phyloP scores from a whole-genome alignment of 2,113 vertebrate species.

The Misgurnus anguillicaudatus region DNA sequence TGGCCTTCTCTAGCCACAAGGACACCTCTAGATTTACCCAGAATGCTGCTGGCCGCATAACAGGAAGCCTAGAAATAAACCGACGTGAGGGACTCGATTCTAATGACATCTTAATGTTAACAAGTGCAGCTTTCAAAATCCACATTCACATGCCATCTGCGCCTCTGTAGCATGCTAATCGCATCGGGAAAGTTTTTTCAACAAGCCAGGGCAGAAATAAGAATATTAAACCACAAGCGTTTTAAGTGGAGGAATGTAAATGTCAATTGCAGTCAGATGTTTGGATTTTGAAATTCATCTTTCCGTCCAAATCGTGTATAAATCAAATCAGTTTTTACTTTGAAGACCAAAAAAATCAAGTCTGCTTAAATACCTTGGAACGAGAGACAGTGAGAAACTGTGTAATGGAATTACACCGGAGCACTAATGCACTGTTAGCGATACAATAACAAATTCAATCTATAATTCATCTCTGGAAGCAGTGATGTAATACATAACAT shows the following conservation, averaged over 20 bases:
- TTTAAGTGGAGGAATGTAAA: background rate
- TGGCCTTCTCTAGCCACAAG: conserved; percentile 27
- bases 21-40: conserved; percentile 37
- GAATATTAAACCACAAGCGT: background rate
- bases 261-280: background rate
- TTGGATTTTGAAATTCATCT: background rate
- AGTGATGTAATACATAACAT: background rate
- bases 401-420: background rate
- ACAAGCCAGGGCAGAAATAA: background rate
- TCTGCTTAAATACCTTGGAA: background rate
- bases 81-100: background rate
- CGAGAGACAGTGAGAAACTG: background rate
- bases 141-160: background rate
- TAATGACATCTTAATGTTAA: background rate
- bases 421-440: background rate
- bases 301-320: background rate
- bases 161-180: background rate
- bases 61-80: conserved; percentile 55
- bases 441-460: conserved; percentile 10
- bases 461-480: background rate
- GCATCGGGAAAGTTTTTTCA: background rate
- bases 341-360: background rate
- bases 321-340: background rate
- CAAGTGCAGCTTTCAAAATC: background rate
- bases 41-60: conserved; percentile 37